Evolutionary conservation across 2,888 invertebrate species (phyloP), one percentile per base, ranked within the genome.

Genomic region (Drosophila tripunctata): DNA sequence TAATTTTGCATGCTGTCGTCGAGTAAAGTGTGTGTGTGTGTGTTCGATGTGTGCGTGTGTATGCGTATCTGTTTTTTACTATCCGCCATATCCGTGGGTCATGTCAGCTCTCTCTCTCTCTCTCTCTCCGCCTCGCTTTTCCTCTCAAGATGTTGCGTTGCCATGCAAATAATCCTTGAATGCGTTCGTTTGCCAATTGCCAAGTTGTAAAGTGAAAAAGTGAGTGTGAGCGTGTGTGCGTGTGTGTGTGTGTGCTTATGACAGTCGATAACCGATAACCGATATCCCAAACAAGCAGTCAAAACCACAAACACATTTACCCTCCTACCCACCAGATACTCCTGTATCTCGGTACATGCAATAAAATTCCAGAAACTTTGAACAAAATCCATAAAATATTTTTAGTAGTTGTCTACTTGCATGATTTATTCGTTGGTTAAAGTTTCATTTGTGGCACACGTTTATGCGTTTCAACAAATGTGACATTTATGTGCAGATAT

Each of bases 1-100:
- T 79, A 73, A 86, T 80, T 86, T 83, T 74, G 67, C 74, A 80
- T 79, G 66, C 64, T 70, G 48, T 54, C 72, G 70, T 43, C 58
- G 55, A 38, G 19, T 31, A 35, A 27, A 45, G 12, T 33, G 33
- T 40, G 35, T 27, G 33, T 21, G 33, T 14, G 10, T 30, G 7
- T 40, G 10, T 7, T n/a, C 12, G 8, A 8, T 15, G 5, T 40
- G 17, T 40, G 24, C 51, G 41, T 55, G 31, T 43, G 27, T 19
- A 15, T 55, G 35, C 36, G 47, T 47, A 31, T 54, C 17, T 40
- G 15, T 48, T 21, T 55, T 47, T 51, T 48, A 48, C 38, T 65
- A 60, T 45, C n/a, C 55, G 47, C 41, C 52, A 68, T 48, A 57
- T 54, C 58, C 66, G 72, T 58, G 55, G 41, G 47, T 44, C 54